A percentile compares a stretch with the other conserved stretches of the same genome.
phyloP scores from a whole-genome alignment of 1,140 invertebrate species.

The Sinella curviseta region DNA sequence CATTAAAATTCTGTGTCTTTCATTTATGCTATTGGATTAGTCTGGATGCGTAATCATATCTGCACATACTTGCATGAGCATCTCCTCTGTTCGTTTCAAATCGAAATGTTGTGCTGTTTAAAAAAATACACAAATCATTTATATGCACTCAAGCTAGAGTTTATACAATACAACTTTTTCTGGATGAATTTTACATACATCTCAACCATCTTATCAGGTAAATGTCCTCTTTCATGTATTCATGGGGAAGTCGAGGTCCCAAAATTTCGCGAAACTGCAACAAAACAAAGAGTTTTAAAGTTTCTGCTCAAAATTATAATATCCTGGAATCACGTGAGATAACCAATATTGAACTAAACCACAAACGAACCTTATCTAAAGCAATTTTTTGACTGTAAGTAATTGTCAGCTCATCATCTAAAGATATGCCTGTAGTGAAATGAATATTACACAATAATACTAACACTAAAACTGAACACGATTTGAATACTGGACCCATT shows the following conservation, averaged over 20 bases:
- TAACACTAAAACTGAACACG: slow-evolving; percentile 9
- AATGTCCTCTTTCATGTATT: slow-evolving; percentile 13
- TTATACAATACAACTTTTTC: no score
- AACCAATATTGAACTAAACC: background rate
- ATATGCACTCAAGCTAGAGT: no score
- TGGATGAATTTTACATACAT: background rate
- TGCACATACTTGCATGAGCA: background rate
- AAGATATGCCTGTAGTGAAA: background rate
- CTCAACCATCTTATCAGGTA: background rate
- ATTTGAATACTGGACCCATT: background rate
- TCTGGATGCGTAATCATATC: background rate
- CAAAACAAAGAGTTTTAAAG: no score
- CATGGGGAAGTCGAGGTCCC: background rate
- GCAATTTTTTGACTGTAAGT: slow-evolving; percentile 9
- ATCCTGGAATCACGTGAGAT: no score
- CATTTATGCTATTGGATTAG: background rate
- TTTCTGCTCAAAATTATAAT: no score
- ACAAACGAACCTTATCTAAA: slow-evolving; percentile 3
- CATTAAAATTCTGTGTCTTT: background rate
- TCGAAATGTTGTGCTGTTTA: background rate
- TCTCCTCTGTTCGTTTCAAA: background rate
- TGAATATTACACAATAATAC: background rate
- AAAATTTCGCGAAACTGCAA: background rate
- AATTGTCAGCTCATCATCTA: slow-evolving; percentile 9
- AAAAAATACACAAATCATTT: background rate